phyloP scores from a whole-genome alignment of 2,888 invertebrate species.

The Troides helena region DNA sequence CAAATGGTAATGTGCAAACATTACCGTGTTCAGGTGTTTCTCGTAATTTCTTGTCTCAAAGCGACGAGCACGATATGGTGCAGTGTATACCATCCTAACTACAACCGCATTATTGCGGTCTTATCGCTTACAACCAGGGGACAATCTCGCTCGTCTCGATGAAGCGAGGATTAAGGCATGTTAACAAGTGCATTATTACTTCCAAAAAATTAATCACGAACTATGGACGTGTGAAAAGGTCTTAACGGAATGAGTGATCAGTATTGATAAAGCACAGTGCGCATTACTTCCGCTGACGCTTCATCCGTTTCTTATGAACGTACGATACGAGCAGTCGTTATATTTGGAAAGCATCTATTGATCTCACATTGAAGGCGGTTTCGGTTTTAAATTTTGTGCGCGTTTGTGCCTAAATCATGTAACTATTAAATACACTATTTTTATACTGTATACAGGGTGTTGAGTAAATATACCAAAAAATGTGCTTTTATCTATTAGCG shows the following conservation, averaged over 20 bases:
- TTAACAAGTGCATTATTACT: too few species aligned
- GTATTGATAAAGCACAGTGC: constrained; percentile 2
- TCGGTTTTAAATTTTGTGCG: constrained; percentile 57
- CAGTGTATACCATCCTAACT: too few species aligned
- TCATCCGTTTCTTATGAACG: constrained; percentile 5
- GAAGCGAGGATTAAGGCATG: too few species aligned
- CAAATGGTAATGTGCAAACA: too few species aligned
- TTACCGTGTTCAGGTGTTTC: too few species aligned
- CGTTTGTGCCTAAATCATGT: constrained; percentile 68
- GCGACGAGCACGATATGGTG: too few species aligned
- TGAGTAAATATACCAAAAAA: constrained; percentile 74
- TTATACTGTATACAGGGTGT: constrained; percentile 78
- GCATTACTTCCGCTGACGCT: constrained; percentile 3
- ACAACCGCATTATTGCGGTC: too few species aligned
- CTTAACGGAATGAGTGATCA: constrained; percentile 11
- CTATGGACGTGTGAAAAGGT: constrained; percentile 22
- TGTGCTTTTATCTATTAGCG: constrained; percentile 75
- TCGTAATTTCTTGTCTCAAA: too few species aligned
- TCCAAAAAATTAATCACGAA: background rate
- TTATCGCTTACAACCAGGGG: too few species aligned
- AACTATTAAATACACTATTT: constrained; percentile 64
- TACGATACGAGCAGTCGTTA: background rate
- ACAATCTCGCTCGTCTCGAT: too few species aligned
- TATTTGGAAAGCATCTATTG: constrained; percentile 52
- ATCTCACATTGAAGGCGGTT: constrained; percentile 68